Percentiles rank a stretch among this genome's conserved stretches.
Evolutionary conservation across 2,888 invertebrate genomes (phyloP).

Genomic region (Ferrisia virgata): DNA sequence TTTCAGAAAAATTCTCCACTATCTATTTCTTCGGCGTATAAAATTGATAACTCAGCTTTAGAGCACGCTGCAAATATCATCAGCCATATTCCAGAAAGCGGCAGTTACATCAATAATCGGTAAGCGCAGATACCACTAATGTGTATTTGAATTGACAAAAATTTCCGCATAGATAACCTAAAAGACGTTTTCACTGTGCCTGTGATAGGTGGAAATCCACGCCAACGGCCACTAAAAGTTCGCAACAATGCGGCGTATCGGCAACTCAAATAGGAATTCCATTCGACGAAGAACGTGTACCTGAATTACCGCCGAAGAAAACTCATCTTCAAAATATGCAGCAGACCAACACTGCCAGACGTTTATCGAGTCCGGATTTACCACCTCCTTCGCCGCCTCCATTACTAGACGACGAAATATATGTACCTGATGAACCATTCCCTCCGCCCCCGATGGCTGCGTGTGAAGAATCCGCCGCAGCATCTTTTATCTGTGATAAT

Average conservation of each 20-base stretch:
- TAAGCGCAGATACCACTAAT: no score
- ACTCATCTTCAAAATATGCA: slow-evolving; percentile 62
- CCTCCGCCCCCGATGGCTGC: slow-evolving; percentile 61
- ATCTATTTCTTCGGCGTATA: not conserved
- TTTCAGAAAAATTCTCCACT: not conserved
- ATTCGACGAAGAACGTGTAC: slow-evolving; percentile 64
- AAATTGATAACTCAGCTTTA: not conserved
- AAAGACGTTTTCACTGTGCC: slow-evolving; percentile 26
- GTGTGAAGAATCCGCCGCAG: not conserved
- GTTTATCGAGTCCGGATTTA: slow-evolving; percentile 56
- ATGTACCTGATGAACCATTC: slow-evolving; percentile 63
- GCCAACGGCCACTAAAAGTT: slow-evolving; percentile 56
- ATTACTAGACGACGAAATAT: slow-evolving; percentile 60
- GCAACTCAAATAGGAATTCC: not conserved
- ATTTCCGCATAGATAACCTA: no score
- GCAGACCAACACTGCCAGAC: slow-evolving; percentile 53
- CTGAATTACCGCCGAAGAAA: slow-evolving; percentile 75
- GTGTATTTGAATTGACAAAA: no score
- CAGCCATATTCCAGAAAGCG: not conserved
- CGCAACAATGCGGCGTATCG: not conserved
- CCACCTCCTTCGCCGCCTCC: slow-evolving; percentile 65
- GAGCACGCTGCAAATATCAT: not conserved
- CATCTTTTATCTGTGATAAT: not conserved
- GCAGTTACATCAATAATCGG: not conserved
- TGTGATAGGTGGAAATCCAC: slow-evolving; percentile 61